A percentile compares a stretch with the other conserved stretches of the same genome.
These are phyloP conservation scores for Pantherophis vulpinus DNA, from an alignment of 2,797 vertebrate genomes.

Conservation along the genomic window DNA sequence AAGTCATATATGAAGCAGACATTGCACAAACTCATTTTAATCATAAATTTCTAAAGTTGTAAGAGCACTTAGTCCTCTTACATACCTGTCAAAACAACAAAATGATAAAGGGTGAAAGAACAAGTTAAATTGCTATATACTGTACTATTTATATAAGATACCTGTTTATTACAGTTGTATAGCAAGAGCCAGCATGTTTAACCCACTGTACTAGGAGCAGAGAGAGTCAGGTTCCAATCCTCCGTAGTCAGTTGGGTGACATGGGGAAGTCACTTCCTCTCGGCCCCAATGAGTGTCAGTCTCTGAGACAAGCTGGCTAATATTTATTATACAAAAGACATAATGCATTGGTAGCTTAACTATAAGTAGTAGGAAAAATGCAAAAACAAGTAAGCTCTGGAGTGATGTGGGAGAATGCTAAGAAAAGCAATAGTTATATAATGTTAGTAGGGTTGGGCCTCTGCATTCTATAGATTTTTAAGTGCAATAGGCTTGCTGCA, in stretches of 20 bases:
- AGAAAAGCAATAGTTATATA: not conserved
- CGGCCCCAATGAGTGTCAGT: not conserved
- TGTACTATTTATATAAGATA: not conserved
- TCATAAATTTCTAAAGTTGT: not conserved
- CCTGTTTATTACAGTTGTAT: not conserved
- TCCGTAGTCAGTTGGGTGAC: not conserved
- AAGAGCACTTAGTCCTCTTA: not conserved
- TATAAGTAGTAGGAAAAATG: not conserved
- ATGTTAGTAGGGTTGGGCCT: not conserved
- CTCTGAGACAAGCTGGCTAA: not conserved
- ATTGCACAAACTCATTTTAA: not conserved
- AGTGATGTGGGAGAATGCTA: not conserved
- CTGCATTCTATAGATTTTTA: not conserved
- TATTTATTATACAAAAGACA: not conserved
- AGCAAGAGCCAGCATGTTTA: not conserved
- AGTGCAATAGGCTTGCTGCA: not conserved
- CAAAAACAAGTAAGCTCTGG: not conserved
- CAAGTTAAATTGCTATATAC: not conserved
- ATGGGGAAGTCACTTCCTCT: not conserved
- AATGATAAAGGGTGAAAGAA: not conserved
- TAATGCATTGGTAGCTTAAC: not conserved
- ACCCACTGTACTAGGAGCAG: not conserved
- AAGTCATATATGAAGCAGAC: not conserved
- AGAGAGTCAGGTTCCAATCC: not conserved
- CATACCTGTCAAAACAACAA: not conserved